A percentile compares a stretch with the other conserved stretches of the same genome.
Evolutionary conservation across 1,140 invertebrate species (phyloP).

Genomic region (Drosophila cardini): DNA sequence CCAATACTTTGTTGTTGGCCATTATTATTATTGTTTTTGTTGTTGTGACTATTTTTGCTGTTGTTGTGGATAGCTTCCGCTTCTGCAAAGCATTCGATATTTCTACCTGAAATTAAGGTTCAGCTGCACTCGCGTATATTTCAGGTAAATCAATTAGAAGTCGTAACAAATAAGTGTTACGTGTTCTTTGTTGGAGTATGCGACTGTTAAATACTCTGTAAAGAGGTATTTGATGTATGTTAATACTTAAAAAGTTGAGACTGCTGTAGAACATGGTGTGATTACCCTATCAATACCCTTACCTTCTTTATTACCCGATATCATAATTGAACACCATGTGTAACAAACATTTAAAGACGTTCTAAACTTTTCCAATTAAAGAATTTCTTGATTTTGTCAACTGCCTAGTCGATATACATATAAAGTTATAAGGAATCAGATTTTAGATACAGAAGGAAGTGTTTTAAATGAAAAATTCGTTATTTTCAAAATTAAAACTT

Average conservation of each 20-base stretch:
- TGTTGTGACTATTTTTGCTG: conserved; percentile 13
- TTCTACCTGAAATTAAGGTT: neutral
- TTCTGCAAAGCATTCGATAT: conserved; percentile 8
- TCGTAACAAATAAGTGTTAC: neutral
- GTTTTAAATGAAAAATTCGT: too few species aligned
- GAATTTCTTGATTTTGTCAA: too few species aligned
- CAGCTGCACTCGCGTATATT: neutral
- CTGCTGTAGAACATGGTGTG: neutral
- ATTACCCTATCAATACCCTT: too few species aligned
- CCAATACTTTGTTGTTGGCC: conserved; percentile 37
- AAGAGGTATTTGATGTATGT: neutral
- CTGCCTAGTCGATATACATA: too few species aligned
- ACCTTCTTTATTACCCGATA: too few species aligned
- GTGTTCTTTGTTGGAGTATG: neutral
- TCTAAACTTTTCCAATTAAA: too few species aligned
- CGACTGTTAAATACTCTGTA: neutral
- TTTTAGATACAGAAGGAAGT: too few species aligned
- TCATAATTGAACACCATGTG: too few species aligned
- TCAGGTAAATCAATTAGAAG: neutral
- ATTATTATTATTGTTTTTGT: conserved; percentile 30
- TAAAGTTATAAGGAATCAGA: too few species aligned
- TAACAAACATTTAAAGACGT: too few species aligned
- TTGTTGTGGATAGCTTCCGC: conserved; percentile 50
- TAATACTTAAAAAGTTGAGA: neutral
- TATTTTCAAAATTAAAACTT: too few species aligned